phyloP scores from a whole-genome alignment of 1,140 invertebrate genomes.

The Microvelia longipes region DNA sequence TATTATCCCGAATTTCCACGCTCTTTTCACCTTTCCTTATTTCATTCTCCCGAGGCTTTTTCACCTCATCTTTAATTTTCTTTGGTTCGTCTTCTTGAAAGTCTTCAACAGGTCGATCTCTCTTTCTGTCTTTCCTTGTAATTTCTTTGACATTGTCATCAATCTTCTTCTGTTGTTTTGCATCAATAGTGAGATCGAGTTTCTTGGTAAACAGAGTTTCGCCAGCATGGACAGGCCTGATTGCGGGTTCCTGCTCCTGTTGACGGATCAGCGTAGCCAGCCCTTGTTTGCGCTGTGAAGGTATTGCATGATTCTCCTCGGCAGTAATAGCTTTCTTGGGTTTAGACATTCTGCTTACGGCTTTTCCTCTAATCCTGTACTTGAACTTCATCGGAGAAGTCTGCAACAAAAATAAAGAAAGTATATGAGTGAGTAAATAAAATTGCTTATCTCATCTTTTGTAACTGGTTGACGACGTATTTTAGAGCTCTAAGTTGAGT shows the following conservation, averaged over 20 bases:
- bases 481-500: no score
- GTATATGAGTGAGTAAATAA: no score
- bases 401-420: conserved; percentile 29
- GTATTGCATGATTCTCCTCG: conserved; percentile 2
- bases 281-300: background rate
- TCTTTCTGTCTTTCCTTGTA: background rate
- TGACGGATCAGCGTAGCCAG: background rate
- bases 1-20: background rate
- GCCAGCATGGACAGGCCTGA: background rate
- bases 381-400: conserved; percentile 33
- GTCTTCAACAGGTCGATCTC: background rate
- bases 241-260: background rate
- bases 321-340: conserved; percentile 1
- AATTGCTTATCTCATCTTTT: no score
- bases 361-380: conserved; percentile 24
- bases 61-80: conserved; percentile 5
- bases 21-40: background rate
- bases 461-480: no score
- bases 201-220: background rate
- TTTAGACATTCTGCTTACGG: background rate
- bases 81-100: background rate
- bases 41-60: background rate
- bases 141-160: background rate
- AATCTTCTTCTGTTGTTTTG: background rate
- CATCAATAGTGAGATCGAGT: background rate